A percentile compares a stretch with the other conserved stretches of the same genome.
phyloP scores from a whole-genome alignment of 1,140 invertebrate species.

The Doryteuthis pealeii region DNA sequence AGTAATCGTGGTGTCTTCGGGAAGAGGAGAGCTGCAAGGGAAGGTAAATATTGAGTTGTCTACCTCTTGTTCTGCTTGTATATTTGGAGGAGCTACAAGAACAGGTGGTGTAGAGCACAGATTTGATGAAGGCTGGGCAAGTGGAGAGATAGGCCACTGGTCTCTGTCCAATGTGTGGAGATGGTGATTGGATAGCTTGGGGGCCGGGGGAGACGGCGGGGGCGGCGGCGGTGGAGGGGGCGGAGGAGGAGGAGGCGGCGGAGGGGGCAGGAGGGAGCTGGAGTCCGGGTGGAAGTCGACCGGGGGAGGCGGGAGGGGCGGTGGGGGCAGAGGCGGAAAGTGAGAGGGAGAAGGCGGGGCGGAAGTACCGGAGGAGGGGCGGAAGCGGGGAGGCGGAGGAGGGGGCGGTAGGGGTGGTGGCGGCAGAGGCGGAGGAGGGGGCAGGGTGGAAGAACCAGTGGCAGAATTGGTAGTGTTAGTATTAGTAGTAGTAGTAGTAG shows the following conservation, averaged over 20 bases:
- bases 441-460: constrained; percentile 14
- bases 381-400: constrained; percentile 21
- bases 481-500: neutral
- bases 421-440: constrained; percentile 26
- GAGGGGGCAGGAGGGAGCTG: constrained; percentile 55
- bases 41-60: constrained; percentile 45
- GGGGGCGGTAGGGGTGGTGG: constrained; percentile 16
- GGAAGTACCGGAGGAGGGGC: neutral
- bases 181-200: constrained; percentile 24
- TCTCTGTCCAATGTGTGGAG: neutral
- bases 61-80: neutral
- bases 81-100: neutral
- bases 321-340: constrained; percentile 23
- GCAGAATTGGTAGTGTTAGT: neutral
- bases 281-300: neutral
- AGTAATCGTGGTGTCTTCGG: constrained; percentile 33
- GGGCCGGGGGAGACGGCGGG: constrained; percentile 27
- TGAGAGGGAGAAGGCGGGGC: constrained; percentile 4
- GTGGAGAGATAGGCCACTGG: constrained; percentile 5
- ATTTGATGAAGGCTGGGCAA: constrained; percentile 34
- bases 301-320: constrained; percentile 23
- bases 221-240: constrained; percentile 41
- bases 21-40: constrained; percentile 49
- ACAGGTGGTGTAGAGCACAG: neutral
- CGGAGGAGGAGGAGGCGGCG: constrained; percentile 56